These are phyloP conservation scores for Drosophila ogumai DNA, from an alignment of 1,140 invertebrate species.

Conservation along the genomic window DNA sequence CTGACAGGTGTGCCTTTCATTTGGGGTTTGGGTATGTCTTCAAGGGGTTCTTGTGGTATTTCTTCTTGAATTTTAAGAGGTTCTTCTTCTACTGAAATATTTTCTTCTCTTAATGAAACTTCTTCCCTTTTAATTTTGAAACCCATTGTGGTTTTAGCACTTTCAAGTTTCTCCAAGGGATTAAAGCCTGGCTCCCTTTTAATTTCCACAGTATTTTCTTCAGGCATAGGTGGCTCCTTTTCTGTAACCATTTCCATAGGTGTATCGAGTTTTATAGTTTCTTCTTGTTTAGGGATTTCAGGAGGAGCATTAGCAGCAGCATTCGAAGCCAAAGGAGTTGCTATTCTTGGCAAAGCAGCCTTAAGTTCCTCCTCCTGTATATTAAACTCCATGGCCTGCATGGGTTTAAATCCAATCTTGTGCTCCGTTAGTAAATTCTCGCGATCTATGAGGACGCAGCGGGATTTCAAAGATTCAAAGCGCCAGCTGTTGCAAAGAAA, in stretches of 20 bases:
- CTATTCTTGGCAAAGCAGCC: slow-evolving; percentile 67
- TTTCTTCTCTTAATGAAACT: not conserved
- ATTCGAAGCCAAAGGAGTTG: not conserved
- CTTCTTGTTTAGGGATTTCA: not conserved
- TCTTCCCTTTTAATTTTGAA: slow-evolving; percentile 21
- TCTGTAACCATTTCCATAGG: slow-evolving; percentile 18
- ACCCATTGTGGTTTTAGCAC: slow-evolving; percentile 9
- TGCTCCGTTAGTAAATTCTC: slow-evolving; percentile 79
- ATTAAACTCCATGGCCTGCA: slow-evolving; percentile 72
- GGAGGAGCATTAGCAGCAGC: not conserved
- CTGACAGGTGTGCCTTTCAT: not conserved
- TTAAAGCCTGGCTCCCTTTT: not conserved
- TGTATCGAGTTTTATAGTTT: slow-evolving; percentile 35
- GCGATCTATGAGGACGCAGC: slow-evolving; percentile 81
- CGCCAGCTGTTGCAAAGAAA: slow-evolving; percentile 64
- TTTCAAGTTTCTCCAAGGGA: not conserved
- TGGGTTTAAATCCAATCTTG: slow-evolving; percentile 71
- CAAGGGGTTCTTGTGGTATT: not conserved
- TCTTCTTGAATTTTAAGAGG: not conserved
- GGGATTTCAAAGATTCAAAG: slow-evolving; percentile 81
- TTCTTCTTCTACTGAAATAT: not conserved
- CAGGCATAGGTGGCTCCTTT: not conserved
- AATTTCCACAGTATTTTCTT: slow-evolving; percentile 4
- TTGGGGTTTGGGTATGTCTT: not conserved
- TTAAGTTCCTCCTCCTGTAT: slow-evolving; percentile 64